Conservation (phyloP, 2,888 invertebrate genomes). For the Plusia festucae region DNA sequence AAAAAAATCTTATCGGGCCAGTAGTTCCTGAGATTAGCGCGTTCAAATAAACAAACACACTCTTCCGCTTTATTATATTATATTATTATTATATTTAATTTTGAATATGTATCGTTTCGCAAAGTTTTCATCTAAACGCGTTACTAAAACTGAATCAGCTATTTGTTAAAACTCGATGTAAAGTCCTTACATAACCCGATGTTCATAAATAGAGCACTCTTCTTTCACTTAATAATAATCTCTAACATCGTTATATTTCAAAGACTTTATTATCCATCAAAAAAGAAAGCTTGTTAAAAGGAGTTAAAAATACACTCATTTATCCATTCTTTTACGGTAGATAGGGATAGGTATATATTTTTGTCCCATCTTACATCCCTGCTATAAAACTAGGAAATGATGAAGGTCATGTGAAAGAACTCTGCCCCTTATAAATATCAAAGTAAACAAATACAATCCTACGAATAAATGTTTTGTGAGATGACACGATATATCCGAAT, state of each 20-base stretch:
- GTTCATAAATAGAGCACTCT: no score
- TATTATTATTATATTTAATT: no score
- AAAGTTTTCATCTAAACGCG: no score
- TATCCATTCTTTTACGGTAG: not conserved
- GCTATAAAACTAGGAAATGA: slow-evolving; percentile 3
- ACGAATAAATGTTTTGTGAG: slow-evolving; percentile 6
- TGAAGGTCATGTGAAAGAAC: slow-evolving; percentile 4
- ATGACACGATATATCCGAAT: not conserved
- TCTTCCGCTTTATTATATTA: no score
- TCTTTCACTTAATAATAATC: slow-evolving; percentile 52
- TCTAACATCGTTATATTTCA: slow-evolving; percentile 36
- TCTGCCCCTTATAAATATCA: not conserved
- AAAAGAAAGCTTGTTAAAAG: slow-evolving; percentile 14
- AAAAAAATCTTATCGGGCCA: no score
- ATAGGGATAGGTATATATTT: not conserved
- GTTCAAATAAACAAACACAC: no score
- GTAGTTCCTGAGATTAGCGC: no score
- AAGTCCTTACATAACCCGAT: no score
- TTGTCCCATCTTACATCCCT: not conserved
- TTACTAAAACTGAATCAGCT: no score
- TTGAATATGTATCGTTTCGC: no score
- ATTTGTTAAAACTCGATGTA: no score
- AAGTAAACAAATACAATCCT: slow-evolving; percentile 4
- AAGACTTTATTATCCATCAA: slow-evolving; percentile 34
- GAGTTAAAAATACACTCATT: not conserved